Evolutionary conservation across 1,140 invertebrate species (phyloP), one percentile per base, ranked within the genome.

Genomic region (Danaus plexippus): DNA sequence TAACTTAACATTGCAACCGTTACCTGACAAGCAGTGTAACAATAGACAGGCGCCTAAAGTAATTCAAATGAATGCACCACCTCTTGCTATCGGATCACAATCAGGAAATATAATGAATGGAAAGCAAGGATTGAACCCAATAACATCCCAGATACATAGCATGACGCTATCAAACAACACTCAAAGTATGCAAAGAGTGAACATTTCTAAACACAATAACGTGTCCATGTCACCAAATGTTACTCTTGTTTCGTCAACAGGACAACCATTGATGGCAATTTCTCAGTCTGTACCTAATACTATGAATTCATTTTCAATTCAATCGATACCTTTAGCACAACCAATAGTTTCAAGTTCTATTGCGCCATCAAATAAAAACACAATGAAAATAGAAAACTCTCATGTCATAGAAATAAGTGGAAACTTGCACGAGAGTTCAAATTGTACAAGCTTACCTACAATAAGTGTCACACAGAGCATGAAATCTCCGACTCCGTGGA

Each of bases 1-100:
- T 22, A 88, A 88, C 55, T 69, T 88, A 43, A 87, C 86, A n/a
- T 64, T 88, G 13, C 87, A 88, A 63, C 86, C 87, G 10, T 67
- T 87, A 41, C 75, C 83, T 11, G 86, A 88, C 61, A 88, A 88
- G 63, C 69, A 78, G 9, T 52, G 69, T 2, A 79, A 78, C 54
- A 74, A 56, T 51, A 84, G 84, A 40, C 84, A 87, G 61, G 76
- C 75, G 1, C 78, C 80, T 0, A 87, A 87, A 73, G 75, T 87
- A 10, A 73, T 87, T 52, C 84, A 87, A 65, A 85, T 87, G 82
- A 72, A 71, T 61, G 62, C 76, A 47, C 49, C 67, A 2, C 68
- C 73, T 12, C 57, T 84, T 12, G 53, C 72, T 18, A 52, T 83
- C 40, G 72, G 73, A 41, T 73, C 80, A 32, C 80, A 85, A 59